Evolutionary conservation across 2,888 invertebrate species (phyloP).

Genomic region (Cosmia trapezina): DNA sequence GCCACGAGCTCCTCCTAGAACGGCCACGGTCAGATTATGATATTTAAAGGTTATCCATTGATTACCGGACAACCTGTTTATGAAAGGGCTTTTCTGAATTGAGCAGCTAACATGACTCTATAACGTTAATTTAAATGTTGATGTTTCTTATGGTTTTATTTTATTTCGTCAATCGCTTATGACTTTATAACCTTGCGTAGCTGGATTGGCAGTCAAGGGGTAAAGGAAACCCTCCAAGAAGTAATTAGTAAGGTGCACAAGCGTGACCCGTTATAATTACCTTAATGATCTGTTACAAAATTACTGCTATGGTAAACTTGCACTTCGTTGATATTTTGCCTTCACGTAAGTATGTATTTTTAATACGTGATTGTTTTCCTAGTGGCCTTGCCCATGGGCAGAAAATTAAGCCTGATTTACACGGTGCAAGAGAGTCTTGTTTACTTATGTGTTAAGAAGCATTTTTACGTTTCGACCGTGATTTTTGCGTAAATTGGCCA

Average conservation of each 20-base stretch:
- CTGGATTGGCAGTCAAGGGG: conserved; percentile 54
- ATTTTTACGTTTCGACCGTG: too few relatives aligned
- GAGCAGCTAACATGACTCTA: background rate
- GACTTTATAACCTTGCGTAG: conserved; percentile 24
- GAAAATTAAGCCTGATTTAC: background rate
- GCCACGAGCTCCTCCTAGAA: too few relatives aligned
- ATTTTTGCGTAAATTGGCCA: background rate
- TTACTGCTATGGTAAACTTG: conserved; percentile 58
- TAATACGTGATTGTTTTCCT: conserved; percentile 15
- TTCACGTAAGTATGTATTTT: conserved; percentile 21
- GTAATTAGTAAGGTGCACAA: conserved; percentile 65
- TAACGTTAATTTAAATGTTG: background rate
- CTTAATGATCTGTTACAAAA: conserved; percentile 66
- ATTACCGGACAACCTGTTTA: too few relatives aligned
- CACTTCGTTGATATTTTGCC: conserved; percentile 36
- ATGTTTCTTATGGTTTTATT: background rate
- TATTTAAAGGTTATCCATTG: too few relatives aligned
- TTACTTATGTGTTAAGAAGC: too few relatives aligned
- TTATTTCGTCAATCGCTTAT: conserved; percentile 25
- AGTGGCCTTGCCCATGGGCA: background rate
- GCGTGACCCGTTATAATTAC: conserved; percentile 73
- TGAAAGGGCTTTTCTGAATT: background rate
- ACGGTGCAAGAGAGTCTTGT: too few relatives aligned
- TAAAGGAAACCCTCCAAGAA: conserved; percentile 53
- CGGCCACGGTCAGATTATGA: too few relatives aligned